Evolutionary conservation across 2,113 vertebrate species (phyloP).

Genomic region (Triplophysa tibetana): DNA sequence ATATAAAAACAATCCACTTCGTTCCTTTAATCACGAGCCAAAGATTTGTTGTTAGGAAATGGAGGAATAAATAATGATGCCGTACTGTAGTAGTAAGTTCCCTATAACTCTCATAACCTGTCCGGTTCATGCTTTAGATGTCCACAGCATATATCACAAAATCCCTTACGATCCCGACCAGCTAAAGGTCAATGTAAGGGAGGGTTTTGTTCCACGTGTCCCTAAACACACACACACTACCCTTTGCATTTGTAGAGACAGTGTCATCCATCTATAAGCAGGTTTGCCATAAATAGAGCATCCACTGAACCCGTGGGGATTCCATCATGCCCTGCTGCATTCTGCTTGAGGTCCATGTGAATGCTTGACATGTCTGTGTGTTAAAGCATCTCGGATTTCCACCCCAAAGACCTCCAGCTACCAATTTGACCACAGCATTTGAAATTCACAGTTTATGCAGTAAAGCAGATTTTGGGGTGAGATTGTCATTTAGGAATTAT

Average conservation of each 20-base stretch:
- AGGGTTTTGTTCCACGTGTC: conserved; percentile 29
- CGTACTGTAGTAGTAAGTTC: background rate
- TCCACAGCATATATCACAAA: conserved; percentile 60
- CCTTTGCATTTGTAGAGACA: conserved; percentile 15
- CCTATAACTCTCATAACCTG: background rate
- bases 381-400: conserved; percentile 53
- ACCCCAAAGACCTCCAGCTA: conserved; percentile 12
- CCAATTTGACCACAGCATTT: background rate
- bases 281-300: conserved; percentile 67
- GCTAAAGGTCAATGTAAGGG: conserved; percentile 57
- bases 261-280: conserved; percentile 52
- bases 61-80: conserved; percentile 1
- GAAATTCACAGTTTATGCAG: background rate
- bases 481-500: background rate
- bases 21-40: conserved; percentile 21
- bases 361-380: conserved; percentile 41
- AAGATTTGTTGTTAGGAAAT: background rate
- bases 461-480: background rate
- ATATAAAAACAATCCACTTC: background rate
- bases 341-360: conserved; percentile 61
- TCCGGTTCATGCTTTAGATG: conserved; percentile 52
- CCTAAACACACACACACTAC: conserved; percentile 10
- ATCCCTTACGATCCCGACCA: conserved; percentile 34
- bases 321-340: conserved; percentile 64
- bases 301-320: conserved; percentile 57